Evolutionary conservation across 2,888 invertebrate genomes (phyloP).

Genomic region (Mesorhabditis sp.): DNA sequence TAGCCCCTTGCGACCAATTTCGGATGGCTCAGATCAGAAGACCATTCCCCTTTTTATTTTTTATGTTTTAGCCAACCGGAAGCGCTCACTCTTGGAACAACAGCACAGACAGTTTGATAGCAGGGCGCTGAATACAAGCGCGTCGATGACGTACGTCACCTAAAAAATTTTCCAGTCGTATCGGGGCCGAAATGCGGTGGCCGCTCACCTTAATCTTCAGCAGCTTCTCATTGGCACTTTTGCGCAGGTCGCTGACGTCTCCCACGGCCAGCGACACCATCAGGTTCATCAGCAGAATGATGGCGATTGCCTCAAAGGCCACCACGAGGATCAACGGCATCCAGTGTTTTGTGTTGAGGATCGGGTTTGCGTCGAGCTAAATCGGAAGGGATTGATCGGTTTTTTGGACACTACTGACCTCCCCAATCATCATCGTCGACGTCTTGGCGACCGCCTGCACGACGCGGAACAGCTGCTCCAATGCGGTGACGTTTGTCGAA

Average conservation of each 20-base stretch:
- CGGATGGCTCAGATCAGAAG: too few relatives aligned
- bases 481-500: constrained; percentile 29
- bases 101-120: too few relatives aligned
- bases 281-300: constrained; percentile 54
- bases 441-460: constrained; percentile 55
- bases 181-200: too few relatives aligned
- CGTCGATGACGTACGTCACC: too few relatives aligned
- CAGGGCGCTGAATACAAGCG: too few relatives aligned
- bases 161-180: too few relatives aligned
- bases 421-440: constrained; percentile 57
- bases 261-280: constrained; percentile 55
- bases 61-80: too few relatives aligned
- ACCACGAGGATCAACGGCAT: constrained; percentile 51
- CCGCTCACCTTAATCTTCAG: too few relatives aligned
- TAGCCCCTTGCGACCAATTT: too few relatives aligned
- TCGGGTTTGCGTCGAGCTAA: constrained; percentile 34
- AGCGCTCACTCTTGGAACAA: too few relatives aligned
- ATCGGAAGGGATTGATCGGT: background rate
- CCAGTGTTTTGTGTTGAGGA: constrained; percentile 45
- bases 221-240: too few relatives aligned
- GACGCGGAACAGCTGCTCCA: constrained; percentile 34
- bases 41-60: too few relatives aligned
- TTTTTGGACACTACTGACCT: constrained; percentile 19
- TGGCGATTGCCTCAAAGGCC: constrained; percentile 55
- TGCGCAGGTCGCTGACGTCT: constrained; percentile 53